These are phyloP conservation scores for Hirtodrosophila histrioides DNA, from an alignment of 2,888 invertebrate genomes.

Conservation along the genomic window DNA sequence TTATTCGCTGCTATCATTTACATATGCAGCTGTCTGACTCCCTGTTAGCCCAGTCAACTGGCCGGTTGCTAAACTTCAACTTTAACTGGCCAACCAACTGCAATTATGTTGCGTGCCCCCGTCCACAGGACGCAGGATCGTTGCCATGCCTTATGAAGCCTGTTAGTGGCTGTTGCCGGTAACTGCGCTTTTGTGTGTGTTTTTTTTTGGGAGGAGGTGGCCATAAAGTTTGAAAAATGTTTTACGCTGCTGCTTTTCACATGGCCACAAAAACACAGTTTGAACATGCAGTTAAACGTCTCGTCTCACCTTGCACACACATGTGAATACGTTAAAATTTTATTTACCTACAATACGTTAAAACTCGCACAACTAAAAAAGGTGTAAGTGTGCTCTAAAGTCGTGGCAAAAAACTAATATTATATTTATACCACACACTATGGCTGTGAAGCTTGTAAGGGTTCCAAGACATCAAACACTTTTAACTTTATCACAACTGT, in stretches of 20 bases:
- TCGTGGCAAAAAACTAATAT: background rate
- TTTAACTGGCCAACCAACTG: conserved; percentile 10
- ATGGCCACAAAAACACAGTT: conserved; percentile 6
- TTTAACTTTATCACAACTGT: too few relatives aligned
- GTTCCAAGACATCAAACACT: too few relatives aligned
- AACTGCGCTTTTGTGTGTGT: background rate
- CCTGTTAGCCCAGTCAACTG: conserved; percentile 13
- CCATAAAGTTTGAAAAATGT: conserved; percentile 49
- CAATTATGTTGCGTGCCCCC: conserved; percentile 18
- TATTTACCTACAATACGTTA: conserved; percentile 3
- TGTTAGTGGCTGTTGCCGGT: too few relatives aligned
- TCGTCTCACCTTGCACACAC: conserved; percentile 12
- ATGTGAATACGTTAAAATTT: conserved; percentile 19
- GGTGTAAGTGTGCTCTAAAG: conserved; percentile 1
- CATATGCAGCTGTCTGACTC: conserved; percentile 3
- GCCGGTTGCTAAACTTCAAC: conserved; percentile 5
- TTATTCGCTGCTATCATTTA: conserved; percentile 5
- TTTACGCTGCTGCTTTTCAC: conserved; percentile 44
- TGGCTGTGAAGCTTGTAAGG: too few relatives aligned
- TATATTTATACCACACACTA: too few relatives aligned
- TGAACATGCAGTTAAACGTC: conserved; percentile 18
- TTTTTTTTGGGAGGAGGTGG: background rate
- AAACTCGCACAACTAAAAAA: background rate
- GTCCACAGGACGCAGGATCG: conserved; percentile 13
- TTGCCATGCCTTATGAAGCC: conserved; percentile 9